phyloP scores from a whole-genome alignment of 2,888 invertebrate genomes.

The Pheosia tremula region DNA sequence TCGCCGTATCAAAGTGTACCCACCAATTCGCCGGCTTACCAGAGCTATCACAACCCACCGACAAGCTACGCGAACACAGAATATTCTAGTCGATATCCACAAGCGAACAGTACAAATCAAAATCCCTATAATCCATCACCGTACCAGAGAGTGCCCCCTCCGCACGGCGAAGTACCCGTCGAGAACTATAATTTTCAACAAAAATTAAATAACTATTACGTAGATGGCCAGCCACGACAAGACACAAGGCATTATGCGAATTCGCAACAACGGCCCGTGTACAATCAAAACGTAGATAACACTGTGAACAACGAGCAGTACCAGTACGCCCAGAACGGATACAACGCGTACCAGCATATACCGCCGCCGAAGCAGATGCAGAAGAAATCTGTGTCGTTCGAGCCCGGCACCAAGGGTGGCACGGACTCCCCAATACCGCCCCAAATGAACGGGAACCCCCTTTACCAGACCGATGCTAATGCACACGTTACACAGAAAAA shows the following conservation, averaged over 20 bases:
- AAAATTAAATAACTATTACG: constrained; percentile 68
- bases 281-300: constrained; percentile 67
- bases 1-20: constrained; percentile 80
- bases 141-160: constrained; percentile 86
- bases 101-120: constrained; percentile 64
- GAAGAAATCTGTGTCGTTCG: constrained; percentile 89
- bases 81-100: constrained; percentile 81
- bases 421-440: constrained; percentile 78
- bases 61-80: constrained; percentile 75
- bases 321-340: constrained; percentile 67
- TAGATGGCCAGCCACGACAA: constrained; percentile 60
- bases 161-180: constrained; percentile 74
- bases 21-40: constrained; percentile 75
- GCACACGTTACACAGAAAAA: constrained; percentile 78
- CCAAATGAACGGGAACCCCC: constrained; percentile 63
- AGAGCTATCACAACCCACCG: constrained; percentile 81
- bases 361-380: constrained; percentile 85
- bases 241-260: constrained; percentile 68
- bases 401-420: constrained; percentile 89
- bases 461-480: constrained; percentile 48
- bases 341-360: constrained; percentile 86
- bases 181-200: constrained; percentile 70
- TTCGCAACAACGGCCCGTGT: constrained; percentile 67
- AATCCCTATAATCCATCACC: constrained; percentile 74
- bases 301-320: constrained; percentile 57